These are phyloP conservation scores for Rallus limicola DNA, from an alignment of 2,113 vertebrate genomes.

Conservation along the genomic window DNA sequence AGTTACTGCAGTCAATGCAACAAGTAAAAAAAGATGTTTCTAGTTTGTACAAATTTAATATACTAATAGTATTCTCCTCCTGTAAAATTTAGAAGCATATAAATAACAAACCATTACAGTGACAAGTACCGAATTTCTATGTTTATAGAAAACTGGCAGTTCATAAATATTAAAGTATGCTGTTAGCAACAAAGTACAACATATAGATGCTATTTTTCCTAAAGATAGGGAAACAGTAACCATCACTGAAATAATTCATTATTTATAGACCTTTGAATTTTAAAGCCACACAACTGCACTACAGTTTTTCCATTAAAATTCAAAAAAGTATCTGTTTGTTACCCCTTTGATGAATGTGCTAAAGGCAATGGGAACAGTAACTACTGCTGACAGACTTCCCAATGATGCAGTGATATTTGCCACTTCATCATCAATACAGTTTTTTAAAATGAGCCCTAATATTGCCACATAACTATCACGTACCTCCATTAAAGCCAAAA, in stretches of 20 bases:
- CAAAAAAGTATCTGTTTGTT: slow-evolving; percentile 40
- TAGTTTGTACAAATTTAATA: slow-evolving; percentile 13
- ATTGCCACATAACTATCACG: slow-evolving; percentile 18
- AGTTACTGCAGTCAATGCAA: neutral
- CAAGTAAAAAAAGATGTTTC: neutral
- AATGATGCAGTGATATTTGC: slow-evolving; percentile 11
- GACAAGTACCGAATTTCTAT: slow-evolving; percentile 3
- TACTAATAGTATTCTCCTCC: neutral
- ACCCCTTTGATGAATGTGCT: slow-evolving; percentile 49
- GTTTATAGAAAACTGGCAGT: slow-evolving; percentile 29
- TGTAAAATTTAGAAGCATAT: slow-evolving; percentile 24
- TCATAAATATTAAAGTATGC: slow-evolving; percentile 54
- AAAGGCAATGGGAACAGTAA: slow-evolving; percentile 31
- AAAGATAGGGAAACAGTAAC: slow-evolving; percentile 33
- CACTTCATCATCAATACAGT: slow-evolving; percentile 32
- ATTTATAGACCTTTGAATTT: slow-evolving; percentile 62
- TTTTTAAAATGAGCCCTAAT: slow-evolving; percentile 29
- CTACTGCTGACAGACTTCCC: slow-evolving; percentile 2
- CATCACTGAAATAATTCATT: slow-evolving; percentile 48
- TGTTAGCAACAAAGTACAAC: slow-evolving; percentile 49
- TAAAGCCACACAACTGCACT: slow-evolving; percentile 17
- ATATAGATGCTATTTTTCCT: slow-evolving; percentile 47
- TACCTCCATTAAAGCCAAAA: slow-evolving; percentile 39
- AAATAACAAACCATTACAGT: slow-evolving; percentile 42
- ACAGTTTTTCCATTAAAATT: slow-evolving; percentile 49